Conservation (phyloP, 2,888 invertebrate species). For the Megalurothrips usitatus region DNA sequence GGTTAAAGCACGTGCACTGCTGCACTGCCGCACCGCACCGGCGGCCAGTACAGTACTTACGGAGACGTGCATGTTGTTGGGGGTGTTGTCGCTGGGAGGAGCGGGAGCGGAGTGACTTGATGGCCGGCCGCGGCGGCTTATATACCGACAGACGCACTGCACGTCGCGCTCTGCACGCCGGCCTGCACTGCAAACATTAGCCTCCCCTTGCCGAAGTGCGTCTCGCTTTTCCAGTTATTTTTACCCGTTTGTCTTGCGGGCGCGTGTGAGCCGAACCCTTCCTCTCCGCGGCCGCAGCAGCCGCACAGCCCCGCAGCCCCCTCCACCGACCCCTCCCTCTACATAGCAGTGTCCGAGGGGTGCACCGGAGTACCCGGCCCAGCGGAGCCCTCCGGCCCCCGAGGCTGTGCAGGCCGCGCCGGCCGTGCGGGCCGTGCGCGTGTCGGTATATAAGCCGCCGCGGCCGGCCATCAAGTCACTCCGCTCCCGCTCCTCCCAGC, state of each 20-base stretch:
- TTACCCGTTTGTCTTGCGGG: no score
- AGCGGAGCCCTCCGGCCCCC: background rate
- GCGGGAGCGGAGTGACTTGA: background rate
- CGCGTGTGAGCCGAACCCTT: background rate
- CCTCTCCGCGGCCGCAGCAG: background rate
- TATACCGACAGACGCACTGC: background rate
- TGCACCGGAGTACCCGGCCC: background rate
- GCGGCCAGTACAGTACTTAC: background rate
- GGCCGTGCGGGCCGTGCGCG: background rate
- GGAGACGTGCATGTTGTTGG: background rate
- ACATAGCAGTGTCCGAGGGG: no score
- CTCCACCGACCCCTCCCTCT: background rate
- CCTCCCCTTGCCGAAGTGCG: background rate
- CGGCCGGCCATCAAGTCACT: background rate
- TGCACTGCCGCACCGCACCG: background rate
- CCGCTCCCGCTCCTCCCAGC: background rate
- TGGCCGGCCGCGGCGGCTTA: background rate
- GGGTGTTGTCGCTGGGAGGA: background rate
- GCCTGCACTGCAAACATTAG: no score
- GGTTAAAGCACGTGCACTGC: background rate
- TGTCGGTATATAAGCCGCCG: background rate
- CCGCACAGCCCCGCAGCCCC: background rate
- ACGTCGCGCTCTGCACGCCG: no score
- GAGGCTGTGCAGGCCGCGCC: background rate
- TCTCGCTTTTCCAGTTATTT: background rate